Base-by-base conservation (phyloP, 1,140 invertebrate species). In the Elymnias hypermnestra region DNA sequence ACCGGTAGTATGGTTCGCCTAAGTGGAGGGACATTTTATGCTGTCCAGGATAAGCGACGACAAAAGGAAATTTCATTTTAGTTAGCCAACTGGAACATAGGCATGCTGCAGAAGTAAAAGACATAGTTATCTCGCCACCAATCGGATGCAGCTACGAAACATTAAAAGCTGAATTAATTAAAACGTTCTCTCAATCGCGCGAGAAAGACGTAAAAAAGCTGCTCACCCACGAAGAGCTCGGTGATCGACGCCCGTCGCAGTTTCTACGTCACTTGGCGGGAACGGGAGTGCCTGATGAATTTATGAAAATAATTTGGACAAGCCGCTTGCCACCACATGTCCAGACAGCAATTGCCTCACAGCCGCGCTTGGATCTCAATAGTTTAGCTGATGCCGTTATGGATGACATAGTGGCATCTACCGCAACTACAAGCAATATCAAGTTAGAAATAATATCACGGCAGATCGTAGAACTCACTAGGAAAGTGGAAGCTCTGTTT, bases 231-330 rank as follows among this genome's bases (percentile, higher is more conserved):
- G 44, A 53, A n/a, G 22, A 53, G 25, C 33, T 53, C 8, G 43
- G 43, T 10, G 43, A 52, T 23, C 25, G 45, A 10, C 26, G 29
- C 3, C 35, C 45, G 22, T 47, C n/a, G n/a, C 45, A 45, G 12
- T 57, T 57, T 17, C 28, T 57, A 10, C 43, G 53, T 21, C 31
- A 43, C 6, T 22, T 52, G 1, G 54, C 39, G n/a, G n/a, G n/a
- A n/a, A n/a, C n/a, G n/a, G n/a, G n/a, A n/a, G n/a, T n/a, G n/a
- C n/a, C n/a, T n/a, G n/a, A n/a, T n/a, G n/a, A n/a, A n/a, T n/a
- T n/a, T n/a, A n/a, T n/a, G n/a, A n/a, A n/a, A n/a, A n/a, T n/a
- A n/a, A n/a, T n/a, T n/a, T n/a, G n/a, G n/a, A n/a, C n/a, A n/a
- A n/a, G n/a, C n/a, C n/a, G n/a, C n/a, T n/a, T n/a, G n/a, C n/a